Percentiles rank a stretch among this genome's conserved stretches.
phyloP scores from a whole-genome alignment of 2,113 vertebrate species.

The Chaetops frenatus region DNA sequence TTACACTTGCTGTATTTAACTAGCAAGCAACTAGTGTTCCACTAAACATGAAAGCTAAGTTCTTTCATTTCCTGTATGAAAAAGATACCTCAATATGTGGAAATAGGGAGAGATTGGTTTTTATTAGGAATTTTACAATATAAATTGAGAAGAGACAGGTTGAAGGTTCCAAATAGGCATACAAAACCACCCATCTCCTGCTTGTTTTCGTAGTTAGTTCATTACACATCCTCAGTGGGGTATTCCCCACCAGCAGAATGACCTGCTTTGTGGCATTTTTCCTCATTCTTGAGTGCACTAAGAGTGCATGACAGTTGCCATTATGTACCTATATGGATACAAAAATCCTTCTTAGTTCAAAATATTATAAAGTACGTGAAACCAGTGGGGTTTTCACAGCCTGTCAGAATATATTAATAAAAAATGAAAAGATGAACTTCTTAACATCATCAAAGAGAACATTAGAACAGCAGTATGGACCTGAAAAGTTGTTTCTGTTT shows the following conservation, averaged over 20 bases:
- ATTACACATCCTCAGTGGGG: slow-evolving; percentile 64
- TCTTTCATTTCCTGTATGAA: slow-evolving; percentile 6
- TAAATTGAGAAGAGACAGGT: slow-evolving; percentile 54
- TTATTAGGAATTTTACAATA: background rate
- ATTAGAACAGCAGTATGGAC: slow-evolving; percentile 9
- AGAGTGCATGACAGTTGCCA: slow-evolving; percentile 68
- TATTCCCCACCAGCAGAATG: slow-evolving; percentile 69
- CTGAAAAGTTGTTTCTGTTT: background rate
- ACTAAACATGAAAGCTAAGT: background rate
- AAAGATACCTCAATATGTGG: slow-evolving; percentile 30
- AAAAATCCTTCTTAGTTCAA: slow-evolving; percentile 72
- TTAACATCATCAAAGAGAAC: slow-evolving; percentile 11
- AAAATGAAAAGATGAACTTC: background rate
- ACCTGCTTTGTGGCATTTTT: slow-evolving; percentile 66
- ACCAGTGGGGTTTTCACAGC: slow-evolving; percentile 47
- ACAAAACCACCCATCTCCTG: slow-evolving; percentile 61
- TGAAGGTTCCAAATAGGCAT: slow-evolving; percentile 45
- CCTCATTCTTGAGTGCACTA: slow-evolving; percentile 67
- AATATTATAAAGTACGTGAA: background rate
- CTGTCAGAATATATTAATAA: slow-evolving; percentile 30
- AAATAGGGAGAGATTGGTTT: slow-evolving; percentile 1
- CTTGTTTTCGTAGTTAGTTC: slow-evolving; percentile 49
- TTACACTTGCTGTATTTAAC: slow-evolving; percentile 36
- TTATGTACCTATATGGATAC: slow-evolving; percentile 70
- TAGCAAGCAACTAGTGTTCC: background rate